Conservation (phyloP, 2,113 vertebrate species). For the Stictonetta naevosa region DNA sequence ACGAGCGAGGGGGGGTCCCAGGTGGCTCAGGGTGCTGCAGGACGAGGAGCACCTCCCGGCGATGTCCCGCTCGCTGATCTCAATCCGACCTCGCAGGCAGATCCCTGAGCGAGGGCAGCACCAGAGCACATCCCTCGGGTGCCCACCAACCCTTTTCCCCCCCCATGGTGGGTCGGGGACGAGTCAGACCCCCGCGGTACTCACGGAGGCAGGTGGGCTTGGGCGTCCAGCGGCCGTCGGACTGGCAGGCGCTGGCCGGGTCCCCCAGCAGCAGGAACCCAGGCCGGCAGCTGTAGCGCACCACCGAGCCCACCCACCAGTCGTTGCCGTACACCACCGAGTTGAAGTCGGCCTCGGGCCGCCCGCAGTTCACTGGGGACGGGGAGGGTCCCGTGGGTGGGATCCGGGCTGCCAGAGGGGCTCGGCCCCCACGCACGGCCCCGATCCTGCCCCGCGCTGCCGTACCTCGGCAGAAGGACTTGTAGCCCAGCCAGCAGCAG, state of each 20-base stretch:
- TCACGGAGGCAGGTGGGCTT: constrained; percentile 84
- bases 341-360: constrained; percentile 80
- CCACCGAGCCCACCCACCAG: constrained; percentile 87
- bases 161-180: background rate
- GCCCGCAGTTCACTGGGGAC: constrained; percentile 83
- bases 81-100: constrained; percentile 77
- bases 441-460: background rate
- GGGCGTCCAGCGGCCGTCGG: constrained; percentile 80
- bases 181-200: background rate
- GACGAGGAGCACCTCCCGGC: constrained; percentile 78
- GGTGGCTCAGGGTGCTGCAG: constrained; percentile 74
- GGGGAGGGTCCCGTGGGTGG: fast-evolving
- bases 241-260: constrained; percentile 77
- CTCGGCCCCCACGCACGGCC: fast-evolving
- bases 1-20: constrained; percentile 57
- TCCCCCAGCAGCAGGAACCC: constrained; percentile 84
- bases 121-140: fast-evolving
- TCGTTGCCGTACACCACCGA: constrained; percentile 78
- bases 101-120: constrained; percentile 69
- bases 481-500: constrained; percentile 88
- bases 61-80: constrained; percentile 80
- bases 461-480: constrained; percentile 85
- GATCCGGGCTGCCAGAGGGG: background rate
- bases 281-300: constrained; percentile 80
- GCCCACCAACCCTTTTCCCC: background rate